phyloP scores from a whole-genome alignment of 2,113 vertebrate genomes.

The Nipponia nippon region DNA sequence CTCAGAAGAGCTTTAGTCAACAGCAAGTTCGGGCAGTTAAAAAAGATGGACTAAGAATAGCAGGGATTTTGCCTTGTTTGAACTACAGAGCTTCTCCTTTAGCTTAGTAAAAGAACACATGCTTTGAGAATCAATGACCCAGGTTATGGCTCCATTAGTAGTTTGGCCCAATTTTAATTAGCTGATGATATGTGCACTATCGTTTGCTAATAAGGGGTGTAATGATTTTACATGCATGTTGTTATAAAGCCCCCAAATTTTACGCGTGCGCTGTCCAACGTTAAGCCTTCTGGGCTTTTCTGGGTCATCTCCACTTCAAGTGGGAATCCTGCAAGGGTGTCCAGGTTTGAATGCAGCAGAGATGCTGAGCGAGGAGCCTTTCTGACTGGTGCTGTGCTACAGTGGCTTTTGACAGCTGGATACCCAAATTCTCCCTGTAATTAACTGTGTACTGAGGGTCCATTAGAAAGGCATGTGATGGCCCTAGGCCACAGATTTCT shows the following conservation, averaged over 20 bases:
- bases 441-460: slow-evolving; percentile 37
- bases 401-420: slow-evolving; percentile 11
- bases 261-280: background rate
- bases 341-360: slow-evolving; percentile 1
- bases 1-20: background rate
- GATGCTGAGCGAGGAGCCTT: background rate
- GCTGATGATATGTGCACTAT: slow-evolving; percentile 24
- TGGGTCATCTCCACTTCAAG: slow-evolving; percentile 55
- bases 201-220: slow-evolving; percentile 44
- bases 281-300: slow-evolving; percentile 34
- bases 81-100: background rate
- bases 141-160: slow-evolving; percentile 35
- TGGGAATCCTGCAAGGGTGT: slow-evolving; percentile 3
- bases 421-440: slow-evolving; percentile 58
- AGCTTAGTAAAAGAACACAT: background rate
- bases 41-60: background rate
- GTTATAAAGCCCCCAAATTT: slow-evolving; percentile 16
- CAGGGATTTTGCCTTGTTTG: background rate
- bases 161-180: slow-evolving; percentile 57
- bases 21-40: background rate
- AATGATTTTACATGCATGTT: slow-evolving; percentile 27
- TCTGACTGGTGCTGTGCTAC: background rate
- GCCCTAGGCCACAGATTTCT: slow-evolving; percentile 30
- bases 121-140: slow-evolving; percentile 37
- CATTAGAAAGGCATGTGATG: slow-evolving; percentile 49